Evolutionary conservation across 2,888 invertebrate species (phyloP), one percentile per base, ranked within the genome.

Genomic region (Hololepta plana): DNA sequence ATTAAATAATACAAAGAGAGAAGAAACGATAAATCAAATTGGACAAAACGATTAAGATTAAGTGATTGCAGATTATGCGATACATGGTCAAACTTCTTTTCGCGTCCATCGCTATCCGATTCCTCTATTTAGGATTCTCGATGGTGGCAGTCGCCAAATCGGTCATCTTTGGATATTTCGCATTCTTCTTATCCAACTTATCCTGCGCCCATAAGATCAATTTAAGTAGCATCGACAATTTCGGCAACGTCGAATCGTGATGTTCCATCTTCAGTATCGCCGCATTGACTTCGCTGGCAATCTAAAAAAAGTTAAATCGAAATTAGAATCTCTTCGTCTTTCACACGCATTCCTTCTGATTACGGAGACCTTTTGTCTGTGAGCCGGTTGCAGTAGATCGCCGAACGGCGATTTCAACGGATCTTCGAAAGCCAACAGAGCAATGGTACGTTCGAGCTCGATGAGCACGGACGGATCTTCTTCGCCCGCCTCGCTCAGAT

Each of bases 261-360:
- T 88, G 82, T 51, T 95, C 91, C 60, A 81, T 80, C 50, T 88
- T 84, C 28, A 96, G 59, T 41, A 96, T 91, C n/a, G 95, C 93
- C 24, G 93, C 87, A 57, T 96, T 96, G 10, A 96, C 64, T 60
- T 95, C 93, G 59, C 91, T 91, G 12, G 95, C 95, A 46, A 95
- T 81, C 81, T 82, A 47, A 20, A 44, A 48, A 36, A 23, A 15
- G 7, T 27, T 26, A 27, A 15, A 22, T n/a, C n/a, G n/a, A 15
- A 14, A 15, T 15, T 7, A 15, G 13, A 20, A 21, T 13, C 16
- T 9, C 10, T 20, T 32, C 6, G 10, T 9, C 6, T 22, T 15
- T 24, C 24, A 24, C 8, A 7, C 9, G 10, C 8, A 10, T 11
- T 24, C 8, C 13, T 13, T 11, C 19, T n/a, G 5, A n/a, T n/a